phyloP scores from a whole-genome alignment of 2,797 vertebrate genomes.

The Artibeus jamaicensis region DNA sequence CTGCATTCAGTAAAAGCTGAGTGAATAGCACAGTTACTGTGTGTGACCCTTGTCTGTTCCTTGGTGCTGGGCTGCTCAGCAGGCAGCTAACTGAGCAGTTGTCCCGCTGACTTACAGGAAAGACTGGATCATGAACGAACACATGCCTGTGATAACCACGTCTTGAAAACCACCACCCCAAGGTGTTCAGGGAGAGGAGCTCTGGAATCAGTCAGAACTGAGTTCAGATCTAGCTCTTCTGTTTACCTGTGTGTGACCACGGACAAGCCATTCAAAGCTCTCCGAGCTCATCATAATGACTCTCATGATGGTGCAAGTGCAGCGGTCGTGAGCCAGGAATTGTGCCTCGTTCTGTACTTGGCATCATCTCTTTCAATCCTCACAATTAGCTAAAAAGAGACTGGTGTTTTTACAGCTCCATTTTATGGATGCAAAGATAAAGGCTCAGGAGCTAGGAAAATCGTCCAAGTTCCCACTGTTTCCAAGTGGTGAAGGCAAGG shows the following conservation, averaged over 20 bases:
- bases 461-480: not conserved
- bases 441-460: not conserved
- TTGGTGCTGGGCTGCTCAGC: no score
- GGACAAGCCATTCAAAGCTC: not conserved
- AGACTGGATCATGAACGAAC: no score
- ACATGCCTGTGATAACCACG: no score
- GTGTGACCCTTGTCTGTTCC: no score
- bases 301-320: not conserved
- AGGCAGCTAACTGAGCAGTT: no score
- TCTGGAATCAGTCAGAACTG: not conserved
- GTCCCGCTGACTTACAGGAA: no score
- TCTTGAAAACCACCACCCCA: not conserved
- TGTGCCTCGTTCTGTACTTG: not conserved
- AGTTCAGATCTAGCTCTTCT: not conserved
- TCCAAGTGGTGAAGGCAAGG: not conserved
- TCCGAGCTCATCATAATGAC: not conserved
- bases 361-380: not conserved
- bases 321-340: not conserved
- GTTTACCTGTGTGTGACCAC: not conserved
- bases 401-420: not conserved
- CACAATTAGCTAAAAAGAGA: not conserved
- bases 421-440: not conserved
- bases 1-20: no score
- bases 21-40: no score
- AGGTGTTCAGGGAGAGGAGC: not conserved